Percentiles rank a stretch among this genome's conserved stretches.
These are phyloP conservation scores for Temnothorax unifasciatus DNA, from an alignment of 2,888 invertebrate genomes.

Conservation along the genomic window DNA sequence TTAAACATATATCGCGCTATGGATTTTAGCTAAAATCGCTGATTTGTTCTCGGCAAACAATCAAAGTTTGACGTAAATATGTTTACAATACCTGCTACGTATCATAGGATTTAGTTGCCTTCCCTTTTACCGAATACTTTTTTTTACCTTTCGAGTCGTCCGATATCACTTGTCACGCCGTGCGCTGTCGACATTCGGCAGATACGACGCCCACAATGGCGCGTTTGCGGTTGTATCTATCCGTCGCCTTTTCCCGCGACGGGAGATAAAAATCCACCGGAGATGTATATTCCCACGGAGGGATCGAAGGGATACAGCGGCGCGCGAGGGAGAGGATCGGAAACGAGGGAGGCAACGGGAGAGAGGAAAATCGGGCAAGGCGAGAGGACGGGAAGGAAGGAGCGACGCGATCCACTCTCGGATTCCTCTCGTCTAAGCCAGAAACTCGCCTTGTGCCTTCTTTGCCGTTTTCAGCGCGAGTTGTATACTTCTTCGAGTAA, in stretches of 20 bases:
- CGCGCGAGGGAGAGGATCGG: constrained; percentile 18
- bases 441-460: constrained; percentile 60
- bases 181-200: constrained; percentile 26
- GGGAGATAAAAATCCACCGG: constrained; percentile 59
- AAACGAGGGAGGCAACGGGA: constrained; percentile 32
- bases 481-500: constrained; percentile 52
- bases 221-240: constrained; percentile 33
- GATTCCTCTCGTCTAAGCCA: constrained; percentile 54
- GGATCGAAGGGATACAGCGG: constrained; percentile 25
- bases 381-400: constrained; percentile 14
- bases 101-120: neutral
- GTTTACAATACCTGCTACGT: neutral
- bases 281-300: constrained; percentile 36
- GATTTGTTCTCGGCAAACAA: neutral
- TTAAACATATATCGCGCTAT: neutral
- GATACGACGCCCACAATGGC: constrained; percentile 39
- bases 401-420: constrained; percentile 55
- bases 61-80: neutral
- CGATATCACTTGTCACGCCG: constrained; percentile 38
- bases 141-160: neutral
- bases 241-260: constrained; percentile 46
- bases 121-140: neutral
- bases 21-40: neutral
- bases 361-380: constrained; percentile 17
- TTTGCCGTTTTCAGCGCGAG: constrained; percentile 59